Evolutionary conservation across 1,140 invertebrate genomes (phyloP).

Genomic region (Anastrepha ludens): DNA sequence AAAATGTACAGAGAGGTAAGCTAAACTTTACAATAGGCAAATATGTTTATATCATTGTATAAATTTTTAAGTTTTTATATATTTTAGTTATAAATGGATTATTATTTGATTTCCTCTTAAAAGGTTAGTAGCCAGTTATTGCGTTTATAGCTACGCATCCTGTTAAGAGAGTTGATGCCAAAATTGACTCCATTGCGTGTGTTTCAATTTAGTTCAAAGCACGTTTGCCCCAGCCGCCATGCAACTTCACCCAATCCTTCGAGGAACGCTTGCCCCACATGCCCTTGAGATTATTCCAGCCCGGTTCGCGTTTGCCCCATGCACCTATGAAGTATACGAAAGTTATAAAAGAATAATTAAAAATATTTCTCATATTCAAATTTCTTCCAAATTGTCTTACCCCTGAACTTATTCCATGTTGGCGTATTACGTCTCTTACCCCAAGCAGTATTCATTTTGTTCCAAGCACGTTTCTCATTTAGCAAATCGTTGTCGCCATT

Average conservation of each 20-base stretch:
- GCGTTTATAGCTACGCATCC: not conserved
- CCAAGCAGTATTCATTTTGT: conserved; percentile 79
- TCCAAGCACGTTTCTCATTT: conserved; percentile 79
- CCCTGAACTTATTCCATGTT: conserved; percentile 78
- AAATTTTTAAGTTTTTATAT: not conserved
- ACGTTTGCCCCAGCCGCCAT: conserved; percentile 71
- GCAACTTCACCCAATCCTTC: conserved; percentile 70
- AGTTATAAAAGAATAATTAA: conserved; percentile 10
- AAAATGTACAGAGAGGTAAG: not conserved
- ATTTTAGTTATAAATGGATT: conserved; percentile 18
- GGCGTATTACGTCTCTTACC: conserved; percentile 78
- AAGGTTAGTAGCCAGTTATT: not conserved
- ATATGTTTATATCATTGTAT: conserved; percentile 16
- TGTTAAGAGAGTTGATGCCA: not conserved
- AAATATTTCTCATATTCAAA: too few relatives aligned
- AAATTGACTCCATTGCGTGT: conserved; percentile 56
- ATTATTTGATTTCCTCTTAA: conserved; percentile 4
- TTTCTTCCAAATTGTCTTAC: conserved; percentile 65
- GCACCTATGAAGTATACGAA: conserved; percentile 68
- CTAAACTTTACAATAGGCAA: conserved; percentile 26
- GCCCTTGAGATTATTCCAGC: conserved; percentile 84
- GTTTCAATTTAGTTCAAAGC: conserved; percentile 54
- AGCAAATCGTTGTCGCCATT: conserved; percentile 48
- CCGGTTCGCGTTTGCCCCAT: conserved; percentile 83
- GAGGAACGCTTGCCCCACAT: conserved; percentile 81